phyloP scores from a whole-genome alignment of 2,888 invertebrate genomes.

The Disparrhopalites patrizii region DNA sequence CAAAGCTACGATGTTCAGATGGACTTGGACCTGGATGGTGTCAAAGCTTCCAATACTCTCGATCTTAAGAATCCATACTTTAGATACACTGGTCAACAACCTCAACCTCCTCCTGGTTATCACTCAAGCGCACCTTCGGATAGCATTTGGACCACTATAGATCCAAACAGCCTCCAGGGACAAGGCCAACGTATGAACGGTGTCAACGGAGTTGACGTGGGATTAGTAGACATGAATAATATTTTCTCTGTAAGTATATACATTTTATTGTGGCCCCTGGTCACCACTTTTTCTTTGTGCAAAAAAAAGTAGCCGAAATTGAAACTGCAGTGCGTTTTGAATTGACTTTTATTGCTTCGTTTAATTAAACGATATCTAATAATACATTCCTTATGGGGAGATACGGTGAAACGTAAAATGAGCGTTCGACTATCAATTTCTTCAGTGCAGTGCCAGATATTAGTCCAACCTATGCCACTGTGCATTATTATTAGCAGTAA shows the following conservation, averaged over 20 bases:
- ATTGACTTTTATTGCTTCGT: too few relatives aligned
- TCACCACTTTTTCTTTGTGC: not conserved
- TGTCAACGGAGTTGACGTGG: slow-evolving; percentile 44
- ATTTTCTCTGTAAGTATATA: slow-evolving; percentile 10
- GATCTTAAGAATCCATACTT: slow-evolving; percentile 99
- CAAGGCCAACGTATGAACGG: slow-evolving; percentile 34
- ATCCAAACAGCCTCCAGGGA: slow-evolving; percentile 27
- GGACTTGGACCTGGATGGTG: slow-evolving; percentile 82
- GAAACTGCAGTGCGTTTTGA: too few relatives aligned
- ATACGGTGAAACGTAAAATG: too few relatives aligned
- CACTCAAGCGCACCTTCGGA: slow-evolving; percentile 90
- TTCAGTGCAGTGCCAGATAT: too few relatives aligned
- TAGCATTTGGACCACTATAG: slow-evolving; percentile 40
- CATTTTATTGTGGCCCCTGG: not conserved
- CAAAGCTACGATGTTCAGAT: slow-evolving; percentile 99
- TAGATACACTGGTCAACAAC: slow-evolving; percentile 89
- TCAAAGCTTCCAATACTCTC: slow-evolving; percentile 80
- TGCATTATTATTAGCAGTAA: too few relatives aligned
- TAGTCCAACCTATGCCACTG: too few relatives aligned
- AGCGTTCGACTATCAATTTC: too few relatives aligned
- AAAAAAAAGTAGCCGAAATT: not conserved
- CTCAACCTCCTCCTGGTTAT: slow-evolving; percentile 86
- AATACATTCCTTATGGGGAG: too few relatives aligned
- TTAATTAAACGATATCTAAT: too few relatives aligned
- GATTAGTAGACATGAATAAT: slow-evolving; percentile 23